Conservation (phyloP, 2,113 vertebrate genomes). For the mouse (Mus musculus) region DNA sequence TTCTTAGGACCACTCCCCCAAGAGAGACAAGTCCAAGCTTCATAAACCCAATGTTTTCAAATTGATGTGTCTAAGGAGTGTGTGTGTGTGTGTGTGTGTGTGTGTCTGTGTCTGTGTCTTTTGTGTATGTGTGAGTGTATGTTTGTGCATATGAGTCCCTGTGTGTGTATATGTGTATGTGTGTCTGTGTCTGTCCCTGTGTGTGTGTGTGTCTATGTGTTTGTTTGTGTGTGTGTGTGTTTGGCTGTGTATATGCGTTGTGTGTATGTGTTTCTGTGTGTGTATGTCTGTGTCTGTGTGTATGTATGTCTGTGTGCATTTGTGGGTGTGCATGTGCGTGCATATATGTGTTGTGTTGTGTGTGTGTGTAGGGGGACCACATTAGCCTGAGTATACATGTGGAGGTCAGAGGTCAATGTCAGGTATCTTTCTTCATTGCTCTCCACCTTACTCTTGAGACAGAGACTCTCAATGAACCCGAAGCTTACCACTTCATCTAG, state of each 20-base stretch:
- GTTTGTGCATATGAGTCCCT: not conserved
- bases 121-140: not conserved
- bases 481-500: not conserved
- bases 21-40: not conserved
- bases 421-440: not conserved
- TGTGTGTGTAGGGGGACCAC: not conserved
- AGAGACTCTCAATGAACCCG: not conserved
- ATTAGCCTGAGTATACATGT: not conserved
- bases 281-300: no score
- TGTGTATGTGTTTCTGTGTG: no score
- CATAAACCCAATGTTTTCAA: not conserved
- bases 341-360: not conserved
- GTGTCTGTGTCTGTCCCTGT: no score
- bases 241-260: no score
- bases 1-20: not conserved
- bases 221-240: not conserved
- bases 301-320: no score
- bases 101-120: not conserved
- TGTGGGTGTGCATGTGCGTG: not conserved
- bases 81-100: not conserved
- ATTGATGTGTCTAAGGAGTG: not conserved
- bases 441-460: not conserved
- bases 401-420: not conserved
- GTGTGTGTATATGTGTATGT: not conserved
- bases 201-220: not conserved